Base-by-base conservation (phyloP, 1,140 invertebrate species). In the Trichomalopsis sarcophagae region DNA sequence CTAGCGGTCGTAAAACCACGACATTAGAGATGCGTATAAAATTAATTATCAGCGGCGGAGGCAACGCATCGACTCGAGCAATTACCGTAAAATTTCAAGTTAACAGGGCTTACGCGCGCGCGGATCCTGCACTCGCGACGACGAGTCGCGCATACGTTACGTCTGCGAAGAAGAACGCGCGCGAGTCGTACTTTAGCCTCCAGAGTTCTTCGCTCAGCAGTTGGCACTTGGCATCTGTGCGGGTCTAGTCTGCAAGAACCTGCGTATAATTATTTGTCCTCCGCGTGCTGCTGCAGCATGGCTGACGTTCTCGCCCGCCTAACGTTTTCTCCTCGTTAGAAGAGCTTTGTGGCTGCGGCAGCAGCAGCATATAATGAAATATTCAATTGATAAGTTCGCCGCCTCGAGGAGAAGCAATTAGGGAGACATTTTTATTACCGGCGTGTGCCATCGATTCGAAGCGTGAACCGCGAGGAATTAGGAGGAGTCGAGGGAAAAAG, bases 401-500 rank as follows among this genome's bases (percentile, higher is more conserved):
- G 21, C 3, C 69, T 27, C 33, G 33, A 36, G 36, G 21, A 68
- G 62, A 2, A 68, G 68, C 66, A 23, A 71, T 79, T 66, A 23
- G 66, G 30, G 23, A 79, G 66, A 40, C 77, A 79, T 79, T 68
- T 17, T 44, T 21, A 33, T 14, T 62, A n/a, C 55, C 77, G 50
- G 50, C 33, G 30, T 23, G 55, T 62, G n/a, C 17, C 55, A 62
- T 21, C 55, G n/a, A 62, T 62, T 62, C 14, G 17, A 21, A 62
- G 55, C 14, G 55, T 62, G 55, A 62, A 6, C 77, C 40, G 50
- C 40, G 50, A 62, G 55, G 55, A 62, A 62, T 62, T 62, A 21
- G 17, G 13, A 50, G 47, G 13, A 50, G 40, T 44, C 33, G 55
- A 62, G 55, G 55, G 55, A 21, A n/a, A 62, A 62, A 62, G 17